Evolutionary conservation across 1,140 invertebrate species (phyloP), one percentile per base, ranked within the genome.

Genomic region (Bombus picipes): DNA sequence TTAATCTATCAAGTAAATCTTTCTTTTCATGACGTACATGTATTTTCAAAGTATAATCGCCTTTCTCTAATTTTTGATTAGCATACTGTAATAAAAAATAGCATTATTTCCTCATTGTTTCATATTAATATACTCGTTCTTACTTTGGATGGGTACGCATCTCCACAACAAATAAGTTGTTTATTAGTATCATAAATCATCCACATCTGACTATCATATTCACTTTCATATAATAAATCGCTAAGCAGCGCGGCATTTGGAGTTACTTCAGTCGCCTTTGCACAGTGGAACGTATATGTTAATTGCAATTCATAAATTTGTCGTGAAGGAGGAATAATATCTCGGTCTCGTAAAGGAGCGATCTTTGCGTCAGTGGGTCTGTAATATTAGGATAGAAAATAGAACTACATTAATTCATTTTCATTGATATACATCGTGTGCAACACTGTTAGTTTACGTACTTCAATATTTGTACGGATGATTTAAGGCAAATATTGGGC

Each of bases 151-250:
- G 98, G 97, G 95, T 98, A 99, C 2, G 98, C 98, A 95, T 99
- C 98, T 28, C 98, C 99, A 84, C 97, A 96, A 76, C 96, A 96
- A 81, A 99, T 94, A 37, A 98, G 95, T 90, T 98, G 97, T 95
- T 99, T 99, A 94, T 99, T 99, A n/a, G 96, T 94, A 95, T 99
- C 98, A 95, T 98, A 99, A 78, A 99, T 92, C 97, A 99, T 98
- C 98, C 99, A 99, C 91, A 99, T 96, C 95, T 99, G 98, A 10
- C 98, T 98, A 95, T 99, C 98, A 94, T 97, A 99, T 95, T 99
- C 98, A 9, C 97, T 98, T 95, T 99, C 99, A 94, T 99, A 99
- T 15, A 99, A 96, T 89, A 98, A 96, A 92, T 98, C 97, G 94
- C 97, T 98, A 18, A 99, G 96, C 73, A 98, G 92, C 2, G 98